Evolutionary conservation across 2,797 vertebrate genomes (phyloP).

Genomic region (Zenarchopterus dispar): DNA sequence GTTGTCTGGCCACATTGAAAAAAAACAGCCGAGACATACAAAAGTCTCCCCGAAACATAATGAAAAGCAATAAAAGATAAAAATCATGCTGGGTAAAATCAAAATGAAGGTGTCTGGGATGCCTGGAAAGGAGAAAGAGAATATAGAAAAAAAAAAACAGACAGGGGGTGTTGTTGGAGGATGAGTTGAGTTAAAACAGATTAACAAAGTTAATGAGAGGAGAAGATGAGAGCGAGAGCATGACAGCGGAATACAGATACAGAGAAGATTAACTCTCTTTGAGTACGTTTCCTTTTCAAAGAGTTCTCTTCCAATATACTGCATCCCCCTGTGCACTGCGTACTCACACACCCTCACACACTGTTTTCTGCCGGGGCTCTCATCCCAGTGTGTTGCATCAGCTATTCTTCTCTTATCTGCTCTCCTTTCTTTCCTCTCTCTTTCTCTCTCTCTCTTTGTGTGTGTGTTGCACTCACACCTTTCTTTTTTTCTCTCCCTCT

Average conservation of each 20-base stretch:
- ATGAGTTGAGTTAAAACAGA: slow-evolving; percentile 58
- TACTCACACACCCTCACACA: slow-evolving; percentile 15
- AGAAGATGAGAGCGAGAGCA: slow-evolving; percentile 68
- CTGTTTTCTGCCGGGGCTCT: slow-evolving; percentile 36
- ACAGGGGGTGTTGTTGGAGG: neutral
- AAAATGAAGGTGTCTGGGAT: slow-evolving; percentile 61
- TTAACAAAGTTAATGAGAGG: slow-evolving; percentile 73
- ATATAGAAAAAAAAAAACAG: neutral
- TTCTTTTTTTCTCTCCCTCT: slow-evolving; percentile 7
- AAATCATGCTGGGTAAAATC: slow-evolving; percentile 59
- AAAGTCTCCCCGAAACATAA: slow-evolving; percentile 32
- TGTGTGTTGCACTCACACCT: too few species aligned
- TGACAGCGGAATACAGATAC: slow-evolving; percentile 72
- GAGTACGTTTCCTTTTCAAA: slow-evolving; percentile 71
- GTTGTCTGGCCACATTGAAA: slow-evolving; percentile 1
- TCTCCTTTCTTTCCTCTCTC: slow-evolving; percentile 19
- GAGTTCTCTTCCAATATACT: slow-evolving; percentile 60
- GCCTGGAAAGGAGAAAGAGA: slow-evolving; percentile 19
- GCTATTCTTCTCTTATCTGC: slow-evolving; percentile 35
- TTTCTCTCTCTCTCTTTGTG: too few species aligned
- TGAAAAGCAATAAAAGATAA: slow-evolving; percentile 45
- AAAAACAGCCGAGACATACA: slow-evolving; percentile 23
- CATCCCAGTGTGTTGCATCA: slow-evolving; percentile 45
- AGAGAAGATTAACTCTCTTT: slow-evolving; percentile 70
- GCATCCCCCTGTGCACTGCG: slow-evolving; percentile 45